A percentile compares a stretch with the other conserved stretches of the same genome.
Evolutionary conservation across 1,140 invertebrate species (phyloP).

Genomic region (Delia radicum): DNA sequence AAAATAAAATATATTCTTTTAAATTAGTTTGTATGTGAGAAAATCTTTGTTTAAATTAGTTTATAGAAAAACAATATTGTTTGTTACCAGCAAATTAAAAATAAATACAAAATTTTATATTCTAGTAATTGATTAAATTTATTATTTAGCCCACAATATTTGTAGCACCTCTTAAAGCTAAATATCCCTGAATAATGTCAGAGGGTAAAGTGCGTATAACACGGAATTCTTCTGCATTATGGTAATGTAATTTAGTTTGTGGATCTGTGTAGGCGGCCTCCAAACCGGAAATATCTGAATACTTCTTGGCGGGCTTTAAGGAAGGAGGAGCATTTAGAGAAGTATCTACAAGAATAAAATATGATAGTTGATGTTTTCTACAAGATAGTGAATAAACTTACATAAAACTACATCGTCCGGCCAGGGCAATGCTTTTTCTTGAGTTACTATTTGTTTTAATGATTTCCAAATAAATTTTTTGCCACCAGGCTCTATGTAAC

Average conservation of each 20-base stretch:
- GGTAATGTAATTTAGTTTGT: constrained; percentile 83
- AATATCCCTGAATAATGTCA: constrained; percentile 86
- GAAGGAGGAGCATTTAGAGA: constrained; percentile 88
- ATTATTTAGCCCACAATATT: constrained; percentile 69
- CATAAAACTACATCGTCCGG: constrained; percentile 67
- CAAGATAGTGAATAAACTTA: constrained; percentile 56
- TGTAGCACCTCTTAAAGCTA: constrained; percentile 80
- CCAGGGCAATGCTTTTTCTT: constrained; percentile 72
- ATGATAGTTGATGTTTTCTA: too few relatives aligned
- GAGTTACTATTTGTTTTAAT: constrained; percentile 74
- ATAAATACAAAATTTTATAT: background rate
- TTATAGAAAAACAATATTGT: background rate
- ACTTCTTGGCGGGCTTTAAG: constrained; percentile 88
- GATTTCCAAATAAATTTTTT: constrained; percentile 66
- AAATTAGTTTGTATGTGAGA: too few relatives aligned
- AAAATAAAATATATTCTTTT: background rate
- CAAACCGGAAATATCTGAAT: constrained; percentile 89
- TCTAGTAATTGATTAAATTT: too few relatives aligned
- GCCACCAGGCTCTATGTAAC: constrained; percentile 24
- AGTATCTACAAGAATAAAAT: constrained; percentile 62
- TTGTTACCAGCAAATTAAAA: background rate
- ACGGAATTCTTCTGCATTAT: constrained; percentile 81
- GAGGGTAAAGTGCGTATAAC: constrained; percentile 81
- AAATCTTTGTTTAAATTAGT: too few relatives aligned
- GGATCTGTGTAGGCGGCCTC: constrained; percentile 87